Conservation (phyloP, 2,888 invertebrate species). For the Orthosia gothica region DNA sequence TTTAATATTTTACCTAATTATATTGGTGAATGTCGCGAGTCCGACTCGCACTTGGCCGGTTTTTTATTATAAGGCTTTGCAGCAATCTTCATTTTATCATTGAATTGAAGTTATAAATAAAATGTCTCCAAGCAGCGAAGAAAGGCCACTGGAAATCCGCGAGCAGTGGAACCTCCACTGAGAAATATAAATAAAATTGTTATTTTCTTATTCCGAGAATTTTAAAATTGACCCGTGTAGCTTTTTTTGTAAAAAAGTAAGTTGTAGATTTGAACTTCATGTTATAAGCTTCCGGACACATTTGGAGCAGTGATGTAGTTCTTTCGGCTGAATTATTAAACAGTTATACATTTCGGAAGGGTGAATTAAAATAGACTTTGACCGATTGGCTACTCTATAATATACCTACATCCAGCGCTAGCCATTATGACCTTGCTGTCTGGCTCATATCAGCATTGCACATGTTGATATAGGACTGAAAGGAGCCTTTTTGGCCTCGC, state of each 20-base stretch:
- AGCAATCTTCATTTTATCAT: neutral
- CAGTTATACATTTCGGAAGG: neutral
- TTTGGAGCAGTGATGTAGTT: neutral
- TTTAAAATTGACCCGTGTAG: neutral
- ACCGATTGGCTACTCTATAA: neutral
- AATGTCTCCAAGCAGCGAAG: neutral
- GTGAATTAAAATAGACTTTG: neutral
- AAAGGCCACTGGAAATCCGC: neutral
- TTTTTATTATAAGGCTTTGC: neutral
- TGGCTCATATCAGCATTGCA: too few relatives aligned
- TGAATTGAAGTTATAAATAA: neutral
- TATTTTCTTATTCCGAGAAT: neutral
- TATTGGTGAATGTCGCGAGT: too few relatives aligned
- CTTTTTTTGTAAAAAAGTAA: neutral
- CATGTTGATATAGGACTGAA: too few relatives aligned
- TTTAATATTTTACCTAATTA: too few relatives aligned
- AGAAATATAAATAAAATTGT: neutral
- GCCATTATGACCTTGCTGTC: too few relatives aligned
- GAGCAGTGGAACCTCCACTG: neutral
- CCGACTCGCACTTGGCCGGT: too few relatives aligned
- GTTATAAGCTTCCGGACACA: neutral
- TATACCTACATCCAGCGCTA: neutral
- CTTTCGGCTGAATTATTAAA: neutral
- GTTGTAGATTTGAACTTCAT: neutral
- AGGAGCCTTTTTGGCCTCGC: too few relatives aligned